Base-by-base conservation (phyloP, 2,888 invertebrate species). In the Cheilosia urbana region DNA sequence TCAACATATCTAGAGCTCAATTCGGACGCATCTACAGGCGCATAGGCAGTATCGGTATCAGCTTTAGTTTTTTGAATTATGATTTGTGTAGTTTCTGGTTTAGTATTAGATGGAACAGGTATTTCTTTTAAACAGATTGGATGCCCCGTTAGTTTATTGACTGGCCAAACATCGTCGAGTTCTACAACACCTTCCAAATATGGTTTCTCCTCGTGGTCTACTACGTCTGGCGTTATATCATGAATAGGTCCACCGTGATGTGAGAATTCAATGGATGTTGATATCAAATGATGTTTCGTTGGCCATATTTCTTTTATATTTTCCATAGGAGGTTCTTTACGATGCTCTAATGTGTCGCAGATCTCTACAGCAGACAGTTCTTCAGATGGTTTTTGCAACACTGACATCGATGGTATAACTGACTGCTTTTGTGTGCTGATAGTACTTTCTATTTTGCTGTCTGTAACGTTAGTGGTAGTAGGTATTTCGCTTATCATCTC, bases 221-320 rank as follows among this genome's bases (percentile, higher is more conserved):
- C 65, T 24, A 84, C 40, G 40, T 89, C 88, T 9, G 62, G n/a
- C 40, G 65, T 45, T 57, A 88, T 75, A 51, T 76, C 58, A 51
- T 88, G 71, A 53, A 88, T 71, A 30, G 89, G 80, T 79, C 90
- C 90, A 68, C 24, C 53, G 66, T 89, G 90, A 40, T 89, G 88
- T 21, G 92, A 92, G 87, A 90, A 90, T 72, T 91, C 91, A 88
- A 92, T 92, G 53, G 89, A 88, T 63, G 90, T 89, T 63, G 90
- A 87, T 76, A 87, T 85, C 57, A 92, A 87, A 85, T 92, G 91
- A 87, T 92, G 91, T 87, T 91, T 88, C 57, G 88, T 73, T 58
- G 92, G 92, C 92, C 92, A 92, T 88, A 92, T 92, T 27, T 91
- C 90, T 51, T 88, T 83, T 69, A 92, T 90, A 84, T 92, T 88